These are phyloP conservation scores for Leuciscus waleckii DNA, from an alignment of 2,797 vertebrate genomes.

Conservation along the genomic window DNA sequence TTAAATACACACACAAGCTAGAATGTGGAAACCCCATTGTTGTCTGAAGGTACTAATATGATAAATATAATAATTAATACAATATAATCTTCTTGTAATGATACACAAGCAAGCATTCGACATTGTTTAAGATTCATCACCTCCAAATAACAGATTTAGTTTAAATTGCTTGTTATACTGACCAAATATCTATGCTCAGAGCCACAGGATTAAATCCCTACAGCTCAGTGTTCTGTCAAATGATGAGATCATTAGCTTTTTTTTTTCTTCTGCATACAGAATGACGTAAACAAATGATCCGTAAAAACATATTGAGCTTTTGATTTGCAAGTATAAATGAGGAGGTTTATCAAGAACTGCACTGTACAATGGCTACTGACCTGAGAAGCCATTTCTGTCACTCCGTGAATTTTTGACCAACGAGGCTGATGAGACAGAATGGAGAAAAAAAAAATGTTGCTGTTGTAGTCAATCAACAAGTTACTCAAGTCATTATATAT, in stretches of 20 bases:
- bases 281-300: conserved; percentile 12
- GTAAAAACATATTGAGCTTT: neutral
- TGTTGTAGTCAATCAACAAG: conserved; percentile 14
- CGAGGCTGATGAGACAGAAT: neutral
- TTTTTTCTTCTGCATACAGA: neutral
- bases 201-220: neutral
- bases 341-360: neutral
- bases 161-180: neutral
- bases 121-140: conserved; percentile 2
- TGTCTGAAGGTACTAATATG: conserved; percentile 9
- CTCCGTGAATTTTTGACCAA: conserved; percentile 22
- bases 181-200: neutral
- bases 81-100: neutral
- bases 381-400: conserved; percentile 32
- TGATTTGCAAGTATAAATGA: conserved; percentile 5
- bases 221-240: neutral
- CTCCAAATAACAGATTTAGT: neutral
- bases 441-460: neutral
- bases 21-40: neutral
- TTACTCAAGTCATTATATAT: neutral
- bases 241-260: neutral
- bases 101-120: neutral
- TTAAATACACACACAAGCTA: neutral
- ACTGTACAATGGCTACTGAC: conserved; percentile 17
- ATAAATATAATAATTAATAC: neutral